Base-by-base conservation (phyloP, 2,888 invertebrate genomes). In the Pristionchus japonicus region DNA sequence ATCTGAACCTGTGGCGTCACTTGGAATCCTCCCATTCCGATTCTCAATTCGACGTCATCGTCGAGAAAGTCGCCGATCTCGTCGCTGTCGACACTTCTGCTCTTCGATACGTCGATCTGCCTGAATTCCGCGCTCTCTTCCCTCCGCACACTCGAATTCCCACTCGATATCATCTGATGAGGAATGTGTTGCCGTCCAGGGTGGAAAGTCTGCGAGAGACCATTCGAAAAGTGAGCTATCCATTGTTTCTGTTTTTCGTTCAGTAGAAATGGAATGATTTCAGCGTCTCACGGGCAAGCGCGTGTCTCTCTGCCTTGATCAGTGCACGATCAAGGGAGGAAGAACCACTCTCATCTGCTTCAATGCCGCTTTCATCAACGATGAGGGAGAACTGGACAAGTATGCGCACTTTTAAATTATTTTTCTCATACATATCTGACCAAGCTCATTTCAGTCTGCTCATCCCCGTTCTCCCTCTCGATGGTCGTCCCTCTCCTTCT, bases 321-420 rank as follows among this genome's bases (percentile, higher is more conserved):
- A 74, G 31, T 74, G 74, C 34, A 74, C 74, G 74, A 34, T 20
- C 74, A 74, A 74, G 37, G 74, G 74, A 74, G 74, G 74, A 74
- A 34, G 74, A 74, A 34, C 34, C 31, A 74, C 74, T 34, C 74
- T 74, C 37, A 37, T 6, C 13, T 74, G 74, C 31, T 74, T 74
- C 74, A 74, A 74, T 31, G 74, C 31, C 6, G 9, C 31, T 17
- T 74, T 27, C 20, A 40, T 74, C 74, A 74, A 74, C 34, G 74
- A 74, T n/a, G n/a, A 61, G 23, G 61, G 61, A 61, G 61, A 61
- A 61, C 61, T 61, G 27, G 27, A 61, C 20, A 61, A 27, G 61
- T 61, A 20, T n/a, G 23, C n/a, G 11, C n/a, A 13, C 13, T 49
- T 20, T 17, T 49, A 20, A 13, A 13, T 11, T 49, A 17, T 49